Conservation (phyloP, 2,797 vertebrate genomes). For the Molossus molossus region DNA sequence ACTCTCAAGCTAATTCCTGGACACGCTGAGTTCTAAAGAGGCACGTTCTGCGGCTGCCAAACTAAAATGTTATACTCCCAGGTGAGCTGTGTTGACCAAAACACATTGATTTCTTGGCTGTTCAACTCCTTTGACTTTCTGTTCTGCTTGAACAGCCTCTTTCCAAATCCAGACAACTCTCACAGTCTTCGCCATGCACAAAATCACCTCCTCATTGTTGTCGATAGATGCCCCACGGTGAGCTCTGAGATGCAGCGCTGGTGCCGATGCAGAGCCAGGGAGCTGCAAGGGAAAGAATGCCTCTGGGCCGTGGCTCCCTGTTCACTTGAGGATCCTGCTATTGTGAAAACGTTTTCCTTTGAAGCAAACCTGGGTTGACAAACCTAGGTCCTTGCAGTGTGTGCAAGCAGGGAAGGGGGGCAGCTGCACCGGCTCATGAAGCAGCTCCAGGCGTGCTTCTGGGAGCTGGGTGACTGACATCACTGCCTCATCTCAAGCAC, state of each 20-base stretch:
- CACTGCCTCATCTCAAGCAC: not conserved
- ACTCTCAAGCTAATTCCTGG: conserved; percentile 79
- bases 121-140: conserved; percentile 58
- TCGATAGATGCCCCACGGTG: not conserved
- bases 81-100: conserved; percentile 74
- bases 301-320: not conserved
- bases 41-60: conserved; percentile 60
- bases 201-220: conserved; percentile 50
- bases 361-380: not conserved
- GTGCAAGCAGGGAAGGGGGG: not conserved
- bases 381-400: not conserved
- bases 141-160: conserved; percentile 50
- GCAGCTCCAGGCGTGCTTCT: no score
- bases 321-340: no score
- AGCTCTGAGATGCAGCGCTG: conserved; percentile 7
- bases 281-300: not conserved
- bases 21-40: conserved; percentile 73
- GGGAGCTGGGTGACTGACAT: not conserved
- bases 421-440: not conserved
- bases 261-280: not conserved
- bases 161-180: conserved; percentile 25
- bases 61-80: conserved; percentile 72
- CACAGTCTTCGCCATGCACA: not conserved
- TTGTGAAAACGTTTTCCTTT: not conserved
- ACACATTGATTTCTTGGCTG: conserved; percentile 58